Base-by-base conservation (phyloP, 2,888 invertebrate species). In the Girardia tigrina region DNA sequence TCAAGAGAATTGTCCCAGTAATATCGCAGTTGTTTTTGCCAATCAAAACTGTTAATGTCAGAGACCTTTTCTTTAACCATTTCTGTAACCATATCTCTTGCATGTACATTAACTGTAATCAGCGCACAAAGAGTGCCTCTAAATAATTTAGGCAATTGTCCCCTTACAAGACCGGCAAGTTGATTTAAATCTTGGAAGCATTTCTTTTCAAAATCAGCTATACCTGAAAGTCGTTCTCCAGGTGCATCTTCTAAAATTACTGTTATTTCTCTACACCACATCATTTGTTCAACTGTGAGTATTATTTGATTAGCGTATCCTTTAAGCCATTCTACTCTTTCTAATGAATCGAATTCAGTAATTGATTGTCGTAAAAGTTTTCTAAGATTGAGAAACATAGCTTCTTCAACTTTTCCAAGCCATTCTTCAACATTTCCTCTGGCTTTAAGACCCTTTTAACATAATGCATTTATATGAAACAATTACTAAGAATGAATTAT, bases 341-440 rank as follows among this genome's bases (percentile, higher is more conserved):
- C 28, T 26, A 56, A 23, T 69, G 42, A 27, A 26, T 87, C 84
- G 82, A 88, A 90, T 81, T 91, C 90, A 71, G 84, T 86, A 28
- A 91, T 87, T 0, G 90, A 89, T 16, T 83, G 83, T 81, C 91
- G 90, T 89, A 91, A 90, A 77, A 88, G 87, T 77, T 88, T 88
- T 79, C 89, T 89, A 4, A 92, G 86, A 0, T 91, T 89, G 0
- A 88, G 84, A 79, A 92, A 90, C 92, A 93, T 93, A 0, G 90
- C 89, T 74, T 91, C 90, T 82, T 93, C 93, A 0, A 93, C 92
- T 85, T 91, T 92, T 0, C 90, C 89, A 8, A 93, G 85, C 92
- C 92, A 93, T 80, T 92, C 91, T 84, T 92, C 93, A 0, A 92
- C 92, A 80, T 92, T 91, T 0, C 92, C 92, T 75, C 92, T 87